These are phyloP conservation scores for Cranoglanis bouderius DNA, from an alignment of 2,113 vertebrate species.

Conservation along the genomic window DNA sequence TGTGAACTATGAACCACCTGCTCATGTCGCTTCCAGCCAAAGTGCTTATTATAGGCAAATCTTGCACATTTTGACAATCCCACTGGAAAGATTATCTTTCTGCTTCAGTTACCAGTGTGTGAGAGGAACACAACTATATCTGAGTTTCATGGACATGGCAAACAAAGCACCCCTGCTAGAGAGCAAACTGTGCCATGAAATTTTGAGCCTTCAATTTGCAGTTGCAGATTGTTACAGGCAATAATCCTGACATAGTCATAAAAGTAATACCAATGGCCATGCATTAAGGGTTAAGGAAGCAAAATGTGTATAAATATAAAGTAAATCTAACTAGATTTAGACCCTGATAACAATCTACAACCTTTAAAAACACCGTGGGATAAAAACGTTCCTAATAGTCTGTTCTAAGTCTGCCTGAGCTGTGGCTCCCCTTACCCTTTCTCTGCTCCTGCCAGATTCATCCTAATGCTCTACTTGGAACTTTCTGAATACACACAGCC, in stretches of 20 bases:
- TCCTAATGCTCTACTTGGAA: background rate
- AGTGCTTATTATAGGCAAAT: constrained; percentile 41
- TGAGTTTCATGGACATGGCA: background rate
- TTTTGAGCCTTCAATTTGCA: constrained; percentile 13
- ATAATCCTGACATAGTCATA: no score
- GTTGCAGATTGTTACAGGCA: no score
- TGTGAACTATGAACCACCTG: constrained; percentile 28
- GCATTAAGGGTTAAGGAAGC: background rate
- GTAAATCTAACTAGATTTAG: background rate
- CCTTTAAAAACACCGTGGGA: background rate
- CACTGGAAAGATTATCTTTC: constrained; percentile 17
- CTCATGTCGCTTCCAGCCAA: constrained; percentile 16
- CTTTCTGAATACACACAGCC: background rate
- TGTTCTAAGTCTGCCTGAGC: background rate
- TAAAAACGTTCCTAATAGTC: background rate
- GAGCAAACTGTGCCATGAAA: constrained; percentile 22
- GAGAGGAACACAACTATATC: background rate
- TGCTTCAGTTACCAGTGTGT: background rate
- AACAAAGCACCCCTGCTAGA: background rate
- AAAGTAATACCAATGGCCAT: background rate
- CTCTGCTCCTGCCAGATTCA: background rate
- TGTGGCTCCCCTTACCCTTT: background rate
- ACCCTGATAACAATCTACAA: background rate
- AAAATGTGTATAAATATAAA: background rate
- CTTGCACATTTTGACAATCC: constrained; percentile 38